Evolutionary conservation across 1,140 invertebrate species (phyloP).

Genomic region (Mercenaria mercenaria): DNA sequence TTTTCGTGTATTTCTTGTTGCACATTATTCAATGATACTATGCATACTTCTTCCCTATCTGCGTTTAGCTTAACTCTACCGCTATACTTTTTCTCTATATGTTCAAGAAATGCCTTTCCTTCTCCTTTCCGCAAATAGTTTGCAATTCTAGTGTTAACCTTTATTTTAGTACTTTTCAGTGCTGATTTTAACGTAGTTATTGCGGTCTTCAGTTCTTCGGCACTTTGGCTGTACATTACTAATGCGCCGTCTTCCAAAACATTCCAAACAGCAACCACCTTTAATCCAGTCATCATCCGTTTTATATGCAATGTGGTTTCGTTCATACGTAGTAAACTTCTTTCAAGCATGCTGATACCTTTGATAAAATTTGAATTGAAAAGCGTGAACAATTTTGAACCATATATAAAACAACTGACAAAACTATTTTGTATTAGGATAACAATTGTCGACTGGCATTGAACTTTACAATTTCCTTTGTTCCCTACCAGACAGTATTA

Average conservation of each 20-base stretch:
- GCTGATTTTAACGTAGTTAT: neutral
- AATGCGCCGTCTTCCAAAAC: neutral
- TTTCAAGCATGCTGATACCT: neutral
- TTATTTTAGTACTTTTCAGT: neutral
- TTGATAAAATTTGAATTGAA: neutral
- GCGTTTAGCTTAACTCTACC: neutral
- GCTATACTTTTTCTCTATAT: neutral
- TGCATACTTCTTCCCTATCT: neutral
- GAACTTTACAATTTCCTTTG: too few species aligned
- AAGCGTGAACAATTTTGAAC: too few species aligned
- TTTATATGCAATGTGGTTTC: neutral
- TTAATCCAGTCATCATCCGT: neutral
- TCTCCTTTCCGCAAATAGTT: neutral
- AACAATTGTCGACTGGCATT: too few species aligned
- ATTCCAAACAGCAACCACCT: neutral
- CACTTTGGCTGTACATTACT: neutral
- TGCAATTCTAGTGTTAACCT: neutral
- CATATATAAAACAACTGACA: too few species aligned
- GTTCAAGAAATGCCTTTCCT: neutral
- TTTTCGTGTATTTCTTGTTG: neutral
- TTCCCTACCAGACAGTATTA: too few species aligned
- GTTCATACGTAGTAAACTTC: neutral
- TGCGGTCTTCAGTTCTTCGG: neutral
- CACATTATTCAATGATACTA: neutral
- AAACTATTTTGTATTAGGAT: too few species aligned